phyloP scores from a whole-genome alignment of 2,888 invertebrate genomes.

The Pristionchus entomophagus region DNA sequence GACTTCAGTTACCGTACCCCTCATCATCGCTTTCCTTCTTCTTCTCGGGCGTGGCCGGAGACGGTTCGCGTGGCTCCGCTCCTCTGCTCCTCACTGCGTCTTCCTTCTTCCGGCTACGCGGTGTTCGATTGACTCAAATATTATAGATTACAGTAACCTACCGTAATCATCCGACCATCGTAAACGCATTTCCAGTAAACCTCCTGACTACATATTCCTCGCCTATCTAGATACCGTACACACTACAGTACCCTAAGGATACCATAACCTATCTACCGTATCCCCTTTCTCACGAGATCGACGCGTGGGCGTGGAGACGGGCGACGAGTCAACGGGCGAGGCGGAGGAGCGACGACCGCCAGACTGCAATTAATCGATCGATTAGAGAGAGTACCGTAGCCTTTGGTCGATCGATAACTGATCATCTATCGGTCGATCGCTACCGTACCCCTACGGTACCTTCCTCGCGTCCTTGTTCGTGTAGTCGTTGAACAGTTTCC shows the following conservation, averaged over 20 bases:
- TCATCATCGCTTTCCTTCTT: background rate
- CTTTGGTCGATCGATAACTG: background rate
- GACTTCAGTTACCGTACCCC: background rate
- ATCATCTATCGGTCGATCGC: background rate
- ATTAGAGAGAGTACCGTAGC: background rate
- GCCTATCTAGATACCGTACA: background rate
- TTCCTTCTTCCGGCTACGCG: background rate
- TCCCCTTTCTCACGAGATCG: background rate
- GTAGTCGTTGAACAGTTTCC: constrained; percentile 21
- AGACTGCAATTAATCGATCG: background rate
- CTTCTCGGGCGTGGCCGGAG: background rate
- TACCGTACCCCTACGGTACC: background rate
- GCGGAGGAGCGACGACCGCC: background rate
- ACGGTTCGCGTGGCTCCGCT: background rate
- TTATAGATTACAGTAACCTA: background rate
- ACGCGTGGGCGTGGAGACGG: background rate
- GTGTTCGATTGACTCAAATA: background rate
- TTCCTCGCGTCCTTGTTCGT: background rate
- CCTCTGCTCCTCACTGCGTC: background rate
- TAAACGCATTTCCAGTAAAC: background rate
- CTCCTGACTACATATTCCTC: background rate
- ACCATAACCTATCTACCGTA: background rate
- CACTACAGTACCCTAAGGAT: background rate
- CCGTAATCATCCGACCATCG: too few species aligned
- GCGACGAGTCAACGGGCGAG: background rate